Evolutionary conservation across 2,888 invertebrate species (phyloP).

Genomic region (Uloborus plumipes): DNA sequence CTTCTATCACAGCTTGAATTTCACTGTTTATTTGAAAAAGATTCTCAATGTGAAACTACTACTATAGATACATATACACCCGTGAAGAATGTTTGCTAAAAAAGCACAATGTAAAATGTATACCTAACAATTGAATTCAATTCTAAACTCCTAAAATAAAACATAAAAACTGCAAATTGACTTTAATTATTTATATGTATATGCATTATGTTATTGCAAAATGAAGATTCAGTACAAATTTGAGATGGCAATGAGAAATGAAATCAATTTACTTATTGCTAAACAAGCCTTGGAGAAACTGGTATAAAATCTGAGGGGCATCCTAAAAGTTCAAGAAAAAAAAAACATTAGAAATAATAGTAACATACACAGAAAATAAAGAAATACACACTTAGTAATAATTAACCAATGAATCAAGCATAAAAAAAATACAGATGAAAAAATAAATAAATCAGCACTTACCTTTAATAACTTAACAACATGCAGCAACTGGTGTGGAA

Average conservation of each 20-base stretch:
- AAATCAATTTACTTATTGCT: conserved; percentile 70
- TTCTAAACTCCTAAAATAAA: too few species aligned
- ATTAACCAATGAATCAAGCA: background rate
- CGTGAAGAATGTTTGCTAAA: too few species aligned
- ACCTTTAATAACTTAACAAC: conserved; percentile 53
- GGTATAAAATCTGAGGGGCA: conserved; percentile 73
- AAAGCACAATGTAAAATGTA: too few species aligned
- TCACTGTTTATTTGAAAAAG: too few species aligned
- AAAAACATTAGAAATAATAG: conserved; percentile 72
- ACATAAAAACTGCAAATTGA: background rate
- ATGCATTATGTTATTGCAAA: too few species aligned
- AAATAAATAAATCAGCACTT: background rate
- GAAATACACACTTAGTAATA: background rate
- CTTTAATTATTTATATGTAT: background rate
- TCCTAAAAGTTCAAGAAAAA: conserved; percentile 72
- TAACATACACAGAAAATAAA: background rate
- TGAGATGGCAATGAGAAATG: background rate
- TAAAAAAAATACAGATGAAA: too few species aligned
- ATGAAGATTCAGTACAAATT: too few species aligned
- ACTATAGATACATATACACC: too few species aligned
- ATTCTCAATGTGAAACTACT: too few species aligned
- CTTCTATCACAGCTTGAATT: too few species aligned
- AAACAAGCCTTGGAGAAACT: conserved; percentile 77
- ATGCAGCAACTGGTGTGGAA: conserved; percentile 69
- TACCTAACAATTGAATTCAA: too few species aligned